A percentile compares a stretch with the other conserved stretches of the same genome.
Evolutionary conservation across 2,797 vertebrate genomes (phyloP).

Genomic region (Ctenosaura bakeri): DNA sequence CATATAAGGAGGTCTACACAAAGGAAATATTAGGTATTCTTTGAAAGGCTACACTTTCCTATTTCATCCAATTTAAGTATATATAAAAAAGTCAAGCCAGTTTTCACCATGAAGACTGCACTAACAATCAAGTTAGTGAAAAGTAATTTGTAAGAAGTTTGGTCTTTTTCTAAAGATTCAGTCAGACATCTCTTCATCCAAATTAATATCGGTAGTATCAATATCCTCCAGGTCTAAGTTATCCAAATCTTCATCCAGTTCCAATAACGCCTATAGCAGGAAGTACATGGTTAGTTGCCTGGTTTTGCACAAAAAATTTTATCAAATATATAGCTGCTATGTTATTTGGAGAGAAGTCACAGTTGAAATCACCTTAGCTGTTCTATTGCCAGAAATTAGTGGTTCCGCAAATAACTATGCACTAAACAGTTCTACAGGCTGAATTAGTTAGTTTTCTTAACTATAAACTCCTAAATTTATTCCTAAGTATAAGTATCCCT

Average conservation of each 20-base stretch:
- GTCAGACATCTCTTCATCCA: constrained; percentile 96
- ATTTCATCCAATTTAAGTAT: constrained; percentile 51
- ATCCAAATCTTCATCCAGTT: constrained; percentile 95
- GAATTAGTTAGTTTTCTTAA: no score
- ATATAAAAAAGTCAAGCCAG: constrained; percentile 57
- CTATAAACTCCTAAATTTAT: no score
- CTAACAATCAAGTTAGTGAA: constrained; percentile 25
- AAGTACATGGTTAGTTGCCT: constrained; percentile 26
- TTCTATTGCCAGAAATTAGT: no score
- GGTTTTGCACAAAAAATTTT: not conserved
- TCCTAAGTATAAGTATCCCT: no score
- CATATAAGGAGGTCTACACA: not conserved
- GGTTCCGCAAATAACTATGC: not conserved
- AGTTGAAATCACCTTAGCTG: no score
- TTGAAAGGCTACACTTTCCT: constrained; percentile 5
- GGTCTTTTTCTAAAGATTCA: constrained; percentile 84
- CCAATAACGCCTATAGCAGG: constrained; percentile 85
- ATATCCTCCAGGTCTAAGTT: constrained; percentile 98
- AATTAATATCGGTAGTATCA: constrained; percentile 95
- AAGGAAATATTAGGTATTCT: constrained; percentile 23
- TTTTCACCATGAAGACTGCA: constrained; percentile 48
- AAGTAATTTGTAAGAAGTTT: constrained; percentile 67
- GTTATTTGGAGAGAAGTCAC: not conserved
- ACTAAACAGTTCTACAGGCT: no score
- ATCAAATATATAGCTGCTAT: not conserved